Percentiles rank a stretch among this genome's conserved stretches.
Conservation (phyloP, 2,113 vertebrate species). For the Oncorhynchus mykiss region DNA sequence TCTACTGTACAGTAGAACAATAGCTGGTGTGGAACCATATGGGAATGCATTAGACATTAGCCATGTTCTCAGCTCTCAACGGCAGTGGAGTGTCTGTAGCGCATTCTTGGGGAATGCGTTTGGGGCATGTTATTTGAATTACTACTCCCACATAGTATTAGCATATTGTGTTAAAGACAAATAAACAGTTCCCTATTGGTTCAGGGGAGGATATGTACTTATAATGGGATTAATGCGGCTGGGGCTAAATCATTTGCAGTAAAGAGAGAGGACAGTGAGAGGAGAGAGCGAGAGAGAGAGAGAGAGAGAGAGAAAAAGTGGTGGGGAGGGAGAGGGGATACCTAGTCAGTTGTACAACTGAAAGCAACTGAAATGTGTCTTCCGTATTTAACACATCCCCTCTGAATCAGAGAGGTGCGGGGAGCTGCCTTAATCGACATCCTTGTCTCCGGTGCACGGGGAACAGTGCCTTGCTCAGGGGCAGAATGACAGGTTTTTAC, state of each 20-base stretch:
- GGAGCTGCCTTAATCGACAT: no score
- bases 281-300: background rate
- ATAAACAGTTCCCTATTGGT: conserved; percentile 3
- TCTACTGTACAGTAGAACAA: conserved; percentile 1
- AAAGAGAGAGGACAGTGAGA: background rate
- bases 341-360: no score
- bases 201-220: background rate
- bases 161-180: conserved; percentile 13
- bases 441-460: no score
- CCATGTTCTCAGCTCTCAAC: background rate
- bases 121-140: conserved; percentile 4
- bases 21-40: conserved; percentile 1
- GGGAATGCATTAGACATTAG: background rate
- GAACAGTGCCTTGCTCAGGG: no score
- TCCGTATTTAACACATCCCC: no score
- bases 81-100: background rate
- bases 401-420: no score
- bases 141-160: conserved; percentile 8
- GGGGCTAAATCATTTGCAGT: conserved; percentile 4
- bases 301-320: no score
- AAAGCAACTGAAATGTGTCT: no score
- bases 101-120: background rate
- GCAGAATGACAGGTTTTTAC: no score
- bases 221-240: conserved; percentile 20
- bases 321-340: no score